phyloP scores from a whole-genome alignment of 2,797 vertebrate species.

The Chloroceryle inda region DNA sequence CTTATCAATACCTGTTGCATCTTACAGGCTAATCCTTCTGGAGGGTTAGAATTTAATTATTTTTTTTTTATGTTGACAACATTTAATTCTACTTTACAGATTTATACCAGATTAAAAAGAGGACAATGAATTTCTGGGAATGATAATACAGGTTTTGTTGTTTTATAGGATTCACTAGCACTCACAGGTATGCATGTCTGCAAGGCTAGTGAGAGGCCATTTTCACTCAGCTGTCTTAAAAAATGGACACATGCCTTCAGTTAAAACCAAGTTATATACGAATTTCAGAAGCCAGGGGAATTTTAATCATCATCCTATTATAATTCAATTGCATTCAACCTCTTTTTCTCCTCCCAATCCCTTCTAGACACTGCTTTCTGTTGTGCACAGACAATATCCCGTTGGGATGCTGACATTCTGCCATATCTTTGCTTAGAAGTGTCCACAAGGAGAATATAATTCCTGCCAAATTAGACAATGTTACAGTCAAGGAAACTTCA shows the following conservation, averaged over 20 bases:
- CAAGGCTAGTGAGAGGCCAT: neutral
- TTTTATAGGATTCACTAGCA: neutral
- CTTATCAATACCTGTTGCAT: neutral
- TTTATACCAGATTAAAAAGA: neutral
- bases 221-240: neutral
- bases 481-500: neutral
- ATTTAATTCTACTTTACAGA: neutral
- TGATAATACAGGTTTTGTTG: neutral
- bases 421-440: neutral
- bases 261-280: neutral
- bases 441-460: neutral
- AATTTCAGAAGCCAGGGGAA: conserved; percentile 11
- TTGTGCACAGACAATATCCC: neutral
- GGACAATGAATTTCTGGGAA: neutral
- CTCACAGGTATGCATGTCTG: neutral
- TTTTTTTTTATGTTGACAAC: neutral
- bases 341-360: neutral
- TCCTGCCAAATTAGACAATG: neutral
- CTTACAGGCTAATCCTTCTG: neutral
- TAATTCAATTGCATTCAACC: neutral
- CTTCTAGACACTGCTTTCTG: neutral
- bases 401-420: neutral
- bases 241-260: neutral
- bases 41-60: neutral
- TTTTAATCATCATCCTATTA: conserved; percentile 21